Percentiles rank a stretch among this genome's conserved stretches.
phyloP scores from a whole-genome alignment of 1,140 invertebrate species.

The Papilio aristodemus region DNA sequence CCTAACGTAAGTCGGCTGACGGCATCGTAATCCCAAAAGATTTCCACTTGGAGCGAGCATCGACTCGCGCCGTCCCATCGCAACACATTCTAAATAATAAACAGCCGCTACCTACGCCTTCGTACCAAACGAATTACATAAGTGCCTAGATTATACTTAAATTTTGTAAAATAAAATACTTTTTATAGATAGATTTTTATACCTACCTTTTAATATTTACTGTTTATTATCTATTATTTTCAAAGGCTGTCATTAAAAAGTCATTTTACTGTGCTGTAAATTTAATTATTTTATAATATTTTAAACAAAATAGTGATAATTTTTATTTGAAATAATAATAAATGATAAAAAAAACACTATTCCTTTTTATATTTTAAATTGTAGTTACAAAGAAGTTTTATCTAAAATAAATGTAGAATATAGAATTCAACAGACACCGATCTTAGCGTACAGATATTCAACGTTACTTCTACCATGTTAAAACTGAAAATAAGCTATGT shows the following conservation, averaged over 20 bases:
- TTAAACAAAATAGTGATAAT: too few species aligned
- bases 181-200: too few species aligned
- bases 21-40: constrained; percentile 78
- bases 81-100: constrained; percentile 81
- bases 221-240: too few species aligned
- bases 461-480: not conserved
- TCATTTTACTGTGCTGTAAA: not conserved
- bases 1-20: constrained; percentile 52
- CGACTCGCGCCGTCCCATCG: constrained; percentile 68
- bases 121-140: constrained; percentile 32
- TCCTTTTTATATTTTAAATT: not conserved
- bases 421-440: constrained; percentile 11
- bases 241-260: not conserved
- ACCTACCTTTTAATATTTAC: too few species aligned
- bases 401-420: constrained; percentile 16
- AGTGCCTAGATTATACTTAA: not conserved
- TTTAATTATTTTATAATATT: too few species aligned
- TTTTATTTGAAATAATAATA: too few species aligned
- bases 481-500: not conserved
- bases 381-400: constrained; percentile 9
- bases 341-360: too few species aligned
- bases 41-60: constrained; percentile 79
- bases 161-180: not conserved
- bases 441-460: constrained; percentile 21
- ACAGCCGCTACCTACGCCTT: constrained; percentile 60